Conservation (phyloP, 2,113 vertebrate genomes). For the Anhinga anhinga region DNA sequence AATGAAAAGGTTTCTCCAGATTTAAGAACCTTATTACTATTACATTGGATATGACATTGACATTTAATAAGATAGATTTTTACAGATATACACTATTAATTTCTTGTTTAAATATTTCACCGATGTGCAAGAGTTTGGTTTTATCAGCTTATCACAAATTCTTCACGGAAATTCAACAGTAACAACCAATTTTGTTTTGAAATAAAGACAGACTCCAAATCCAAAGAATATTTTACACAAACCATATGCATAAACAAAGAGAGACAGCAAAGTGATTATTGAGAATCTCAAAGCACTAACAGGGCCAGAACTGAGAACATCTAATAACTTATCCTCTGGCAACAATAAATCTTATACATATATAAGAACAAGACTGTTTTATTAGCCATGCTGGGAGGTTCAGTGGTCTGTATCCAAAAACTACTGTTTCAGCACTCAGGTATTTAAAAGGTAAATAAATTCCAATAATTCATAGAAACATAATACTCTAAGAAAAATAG, state of each 20-base stretch:
- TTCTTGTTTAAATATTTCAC: not conserved
- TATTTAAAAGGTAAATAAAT: not conserved
- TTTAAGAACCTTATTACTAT: not conserved
- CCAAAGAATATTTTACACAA: not conserved
- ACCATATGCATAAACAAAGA: not conserved
- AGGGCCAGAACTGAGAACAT: not conserved
- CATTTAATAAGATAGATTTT: not conserved
- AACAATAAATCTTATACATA: not conserved
- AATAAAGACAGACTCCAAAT: not conserved
- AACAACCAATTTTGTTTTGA: not conserved
- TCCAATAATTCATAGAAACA: not conserved
- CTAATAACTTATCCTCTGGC: not conserved
- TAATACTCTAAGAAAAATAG: not conserved
- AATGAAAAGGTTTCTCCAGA: not conserved
- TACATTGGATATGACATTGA: not conserved
- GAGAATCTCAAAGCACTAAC: not conserved
- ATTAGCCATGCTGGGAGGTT: not conserved
- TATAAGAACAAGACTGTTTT: not conserved
- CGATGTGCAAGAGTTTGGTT: not conserved
- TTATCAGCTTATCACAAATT: not conserved
- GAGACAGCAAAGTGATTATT: not conserved
- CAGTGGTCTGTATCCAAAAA: not conserved
- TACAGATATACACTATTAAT: not conserved
- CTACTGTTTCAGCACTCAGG: not conserved
- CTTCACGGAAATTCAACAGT: not conserved